A percentile compares a stretch with the other conserved stretches of the same genome.
These are phyloP conservation scores for Actinia tenebrosa DNA, from an alignment of 64 coral and sea anemone genomes.

Conservation along the genomic window DNA sequence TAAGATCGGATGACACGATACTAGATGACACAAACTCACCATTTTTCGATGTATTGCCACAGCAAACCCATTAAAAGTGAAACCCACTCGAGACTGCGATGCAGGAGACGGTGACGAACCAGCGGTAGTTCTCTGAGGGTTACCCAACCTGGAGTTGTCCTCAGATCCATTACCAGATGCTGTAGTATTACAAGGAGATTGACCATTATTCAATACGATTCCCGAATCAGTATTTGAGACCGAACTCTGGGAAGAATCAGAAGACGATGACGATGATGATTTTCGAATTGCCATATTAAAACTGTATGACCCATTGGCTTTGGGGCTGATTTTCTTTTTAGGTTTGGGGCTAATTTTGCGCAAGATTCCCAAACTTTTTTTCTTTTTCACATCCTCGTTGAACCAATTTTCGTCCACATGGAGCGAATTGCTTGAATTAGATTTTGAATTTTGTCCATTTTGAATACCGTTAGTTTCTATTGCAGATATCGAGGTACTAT, in stretches of 20 bases:
- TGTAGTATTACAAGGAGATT: conserved; percentile 42
- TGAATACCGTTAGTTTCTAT: neutral
- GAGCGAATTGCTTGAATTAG: conserved; percentile 19
- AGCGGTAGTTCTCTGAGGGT: conserved; percentile 55
- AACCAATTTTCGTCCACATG: conserved; percentile 89
- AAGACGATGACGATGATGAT: conserved; percentile 69
- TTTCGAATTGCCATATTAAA: conserved; percentile 45
- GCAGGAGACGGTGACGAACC: conserved; percentile 58
- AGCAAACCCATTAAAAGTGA: conserved; percentile 85
- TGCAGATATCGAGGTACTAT: neutral
- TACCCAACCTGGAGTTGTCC: neutral
- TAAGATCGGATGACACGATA: too few relatives aligned
- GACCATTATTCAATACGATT: conserved; percentile 52
- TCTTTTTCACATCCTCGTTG: conserved; percentile 59
- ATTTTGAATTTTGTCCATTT: neutral
- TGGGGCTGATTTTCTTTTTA: conserved; percentile 47
- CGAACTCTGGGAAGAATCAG: conserved; percentile 38
- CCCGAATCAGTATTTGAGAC: conserved; percentile 70
- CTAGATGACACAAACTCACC: conserved; percentile 33
- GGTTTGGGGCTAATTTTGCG: conserved; percentile 69
- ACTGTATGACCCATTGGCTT: conserved; percentile 47
- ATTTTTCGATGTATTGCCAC: conserved; percentile 92
- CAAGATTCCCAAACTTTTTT: conserved; percentile 31
- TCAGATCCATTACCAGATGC: conserved; percentile 27
- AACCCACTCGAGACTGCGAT: conserved; percentile 58